These are phyloP conservation scores for Hydrolagus affinis DNA, from an alignment of 2,113 vertebrate genomes.

Conservation along the genomic window DNA sequence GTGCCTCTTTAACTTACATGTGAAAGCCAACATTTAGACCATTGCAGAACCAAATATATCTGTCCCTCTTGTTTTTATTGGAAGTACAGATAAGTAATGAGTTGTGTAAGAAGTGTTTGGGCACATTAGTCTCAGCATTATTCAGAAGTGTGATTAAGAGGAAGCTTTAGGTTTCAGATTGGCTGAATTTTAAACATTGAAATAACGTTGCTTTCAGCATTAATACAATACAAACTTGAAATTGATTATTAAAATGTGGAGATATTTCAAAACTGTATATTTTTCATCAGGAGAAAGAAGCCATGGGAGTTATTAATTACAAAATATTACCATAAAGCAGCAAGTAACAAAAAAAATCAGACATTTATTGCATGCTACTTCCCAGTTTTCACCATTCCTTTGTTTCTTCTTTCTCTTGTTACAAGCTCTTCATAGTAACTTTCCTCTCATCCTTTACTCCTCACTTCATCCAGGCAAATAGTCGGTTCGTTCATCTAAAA, in stretches of 20 bases:
- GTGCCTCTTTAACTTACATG: neutral
- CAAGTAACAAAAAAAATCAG: too few relatives aligned
- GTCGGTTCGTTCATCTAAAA: too few relatives aligned
- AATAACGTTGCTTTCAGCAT: constrained; percentile 1
- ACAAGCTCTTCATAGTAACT: too few relatives aligned
- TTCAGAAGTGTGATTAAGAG: neutral
- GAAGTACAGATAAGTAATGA: neutral
- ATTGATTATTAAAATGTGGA: neutral
- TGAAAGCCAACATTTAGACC: neutral
- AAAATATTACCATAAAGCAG: too few relatives aligned
- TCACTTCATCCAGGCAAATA: too few relatives aligned
- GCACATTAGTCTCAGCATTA: neutral
- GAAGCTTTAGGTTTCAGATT: neutral
- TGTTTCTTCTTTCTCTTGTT: too few relatives aligned
- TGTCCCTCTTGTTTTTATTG: neutral
- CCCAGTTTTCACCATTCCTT: too few relatives aligned
- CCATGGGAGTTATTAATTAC: neutral
- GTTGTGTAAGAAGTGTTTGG: neutral
- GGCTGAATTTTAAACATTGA: constrained; percentile 10
- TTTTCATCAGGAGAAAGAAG: neutral
- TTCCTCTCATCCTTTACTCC: too few relatives aligned
- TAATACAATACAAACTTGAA: neutral
- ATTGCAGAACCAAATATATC: neutral
- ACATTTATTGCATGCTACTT: too few relatives aligned
- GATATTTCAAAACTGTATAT: neutral